These are phyloP conservation scores for Spilarctia lutea DNA, from an alignment of 2,888 invertebrate species.

Conservation along the genomic window DNA sequence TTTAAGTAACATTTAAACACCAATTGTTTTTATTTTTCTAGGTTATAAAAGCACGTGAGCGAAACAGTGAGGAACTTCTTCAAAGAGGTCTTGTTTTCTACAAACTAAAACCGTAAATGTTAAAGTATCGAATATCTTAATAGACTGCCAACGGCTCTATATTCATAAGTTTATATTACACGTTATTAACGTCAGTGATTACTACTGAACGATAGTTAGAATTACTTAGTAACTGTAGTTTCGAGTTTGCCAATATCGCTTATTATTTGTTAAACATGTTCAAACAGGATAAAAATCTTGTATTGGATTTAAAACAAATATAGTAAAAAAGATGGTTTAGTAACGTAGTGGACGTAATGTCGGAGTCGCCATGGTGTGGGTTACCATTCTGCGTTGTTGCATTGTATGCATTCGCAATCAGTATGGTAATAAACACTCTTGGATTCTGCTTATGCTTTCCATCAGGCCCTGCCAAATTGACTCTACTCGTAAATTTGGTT, in stretches of 20 bases:
- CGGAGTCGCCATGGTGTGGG: no score
- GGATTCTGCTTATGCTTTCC: no score
- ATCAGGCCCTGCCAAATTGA: no score
- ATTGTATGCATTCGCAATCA: no score
- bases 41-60: not conserved
- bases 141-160: slow-evolving; percentile 18
- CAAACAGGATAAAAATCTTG: no score
- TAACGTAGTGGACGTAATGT: no score
- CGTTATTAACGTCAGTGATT: slow-evolving; percentile 4
- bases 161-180: slow-evolving; percentile 34
- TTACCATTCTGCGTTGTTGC: no score
- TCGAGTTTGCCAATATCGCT: not conserved
- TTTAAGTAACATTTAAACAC: not conserved
- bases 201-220: not conserved
- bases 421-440: no score
- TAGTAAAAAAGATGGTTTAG: no score
- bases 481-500: no score
- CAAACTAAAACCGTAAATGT: slow-evolving; percentile 17
- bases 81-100: slow-evolving; percentile 17
- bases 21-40: not conserved
- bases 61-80: slow-evolving; percentile 12
- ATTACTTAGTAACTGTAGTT: slow-evolving; percentile 1
- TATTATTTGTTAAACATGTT: no score
- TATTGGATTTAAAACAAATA: no score
- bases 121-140: slow-evolving; percentile 30